These are phyloP conservation scores for Hydrozoanthus tunicans DNA, from an alignment of 64 coral and sea anemone species.

Conservation along the genomic window DNA sequence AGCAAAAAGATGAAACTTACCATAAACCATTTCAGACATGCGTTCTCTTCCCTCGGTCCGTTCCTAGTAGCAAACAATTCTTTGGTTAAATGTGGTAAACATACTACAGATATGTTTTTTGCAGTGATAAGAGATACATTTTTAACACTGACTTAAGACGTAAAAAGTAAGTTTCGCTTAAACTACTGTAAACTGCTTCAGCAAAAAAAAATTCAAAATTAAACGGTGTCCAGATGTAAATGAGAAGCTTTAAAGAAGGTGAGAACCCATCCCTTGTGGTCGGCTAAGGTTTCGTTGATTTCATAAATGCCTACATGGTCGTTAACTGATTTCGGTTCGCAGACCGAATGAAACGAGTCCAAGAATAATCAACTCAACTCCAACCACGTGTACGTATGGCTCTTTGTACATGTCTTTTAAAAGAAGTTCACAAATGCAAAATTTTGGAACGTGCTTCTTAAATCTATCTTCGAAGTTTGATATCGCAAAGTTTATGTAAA, in stretches of 20 bases:
- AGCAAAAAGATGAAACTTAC: neutral
- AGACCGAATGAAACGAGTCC: neutral
- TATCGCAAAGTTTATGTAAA: neutral
- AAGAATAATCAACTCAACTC: slow-evolving; percentile 4
- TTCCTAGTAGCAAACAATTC: neutral
- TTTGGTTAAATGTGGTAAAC: too few relatives aligned
- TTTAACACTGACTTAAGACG: too few relatives aligned
- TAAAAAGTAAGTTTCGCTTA: too few relatives aligned
- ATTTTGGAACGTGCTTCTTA: neutral
- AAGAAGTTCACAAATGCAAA: slow-evolving; percentile 3
- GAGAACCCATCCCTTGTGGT: neutral
- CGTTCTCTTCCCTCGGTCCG: slow-evolving; percentile 36
- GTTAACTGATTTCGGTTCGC: neutral
- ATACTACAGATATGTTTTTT: too few relatives aligned
- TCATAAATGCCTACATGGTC: neutral
- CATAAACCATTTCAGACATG: slow-evolving; percentile 2
- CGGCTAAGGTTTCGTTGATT: neutral
- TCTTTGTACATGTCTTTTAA: slow-evolving; percentile 11
- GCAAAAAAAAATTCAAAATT: too few relatives aligned
- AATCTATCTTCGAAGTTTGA: too few relatives aligned
- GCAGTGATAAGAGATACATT: too few relatives aligned
- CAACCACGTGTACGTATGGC: slow-evolving; percentile 1
- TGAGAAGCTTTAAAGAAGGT: too few relatives aligned
- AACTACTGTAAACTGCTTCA: too few relatives aligned
- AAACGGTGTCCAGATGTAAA: too few relatives aligned